A percentile compares a stretch with the other conserved stretches of the same genome.
Evolutionary conservation across 2,113 vertebrate genomes (phyloP).

Genomic region (Chlorodrepanis virens): DNA sequence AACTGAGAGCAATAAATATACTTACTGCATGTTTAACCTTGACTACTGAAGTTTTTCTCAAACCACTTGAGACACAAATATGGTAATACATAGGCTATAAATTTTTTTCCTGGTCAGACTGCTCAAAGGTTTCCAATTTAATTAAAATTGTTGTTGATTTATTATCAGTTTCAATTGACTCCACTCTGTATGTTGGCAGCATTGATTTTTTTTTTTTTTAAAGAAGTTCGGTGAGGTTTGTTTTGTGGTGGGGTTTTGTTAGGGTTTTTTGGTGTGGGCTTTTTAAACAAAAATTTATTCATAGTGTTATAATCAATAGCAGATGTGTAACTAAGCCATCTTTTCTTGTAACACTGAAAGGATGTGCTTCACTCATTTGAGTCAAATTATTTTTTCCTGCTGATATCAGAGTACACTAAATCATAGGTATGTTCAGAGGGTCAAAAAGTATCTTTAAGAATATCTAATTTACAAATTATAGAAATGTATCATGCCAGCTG

Average conservation of each 20-base stretch:
- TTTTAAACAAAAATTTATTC: background rate
- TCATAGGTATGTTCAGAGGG: background rate
- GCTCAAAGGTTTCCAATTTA: background rate
- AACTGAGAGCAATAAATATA: background rate
- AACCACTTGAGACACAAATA: background rate
- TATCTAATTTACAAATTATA: background rate
- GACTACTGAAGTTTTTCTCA: background rate
- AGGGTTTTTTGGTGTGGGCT: fast-evolving
- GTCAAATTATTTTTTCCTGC: constrained; percentile 12
- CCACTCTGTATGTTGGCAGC: background rate
- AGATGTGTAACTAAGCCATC: background rate
- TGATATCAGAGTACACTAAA: background rate
- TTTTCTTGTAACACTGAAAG: background rate
- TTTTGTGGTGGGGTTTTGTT: background rate
- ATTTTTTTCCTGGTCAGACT: background rate
- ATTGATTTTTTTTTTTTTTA: background rate
- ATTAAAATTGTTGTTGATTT: background rate
- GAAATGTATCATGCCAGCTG: background rate
- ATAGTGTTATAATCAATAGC: background rate
- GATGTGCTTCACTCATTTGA: background rate
- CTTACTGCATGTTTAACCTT: background rate
- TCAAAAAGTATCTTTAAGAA: background rate
- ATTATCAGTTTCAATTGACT: background rate
- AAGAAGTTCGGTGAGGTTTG: background rate
- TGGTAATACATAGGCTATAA: background rate